Conservation (phyloP, 1,140 invertebrate genomes). For the Pseudobourletiella spinata region DNA sequence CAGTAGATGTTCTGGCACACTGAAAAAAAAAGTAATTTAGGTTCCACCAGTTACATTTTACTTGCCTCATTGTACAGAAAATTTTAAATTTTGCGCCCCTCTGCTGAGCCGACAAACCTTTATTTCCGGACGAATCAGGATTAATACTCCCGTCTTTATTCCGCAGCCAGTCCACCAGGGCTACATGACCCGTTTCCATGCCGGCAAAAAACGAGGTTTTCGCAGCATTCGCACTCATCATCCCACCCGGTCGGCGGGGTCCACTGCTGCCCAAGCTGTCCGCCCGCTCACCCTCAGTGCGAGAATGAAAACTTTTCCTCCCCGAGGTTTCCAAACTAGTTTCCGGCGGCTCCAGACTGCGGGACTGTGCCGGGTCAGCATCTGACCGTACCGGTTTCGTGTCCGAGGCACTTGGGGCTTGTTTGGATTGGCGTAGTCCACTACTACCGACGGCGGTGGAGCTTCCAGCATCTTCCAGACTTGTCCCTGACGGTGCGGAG, state of each 20-base stretch:
- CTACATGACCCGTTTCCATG: slow-evolving; percentile 23
- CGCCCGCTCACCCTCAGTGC: not conserved
- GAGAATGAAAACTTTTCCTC: too few relatives aligned
- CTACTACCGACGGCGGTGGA: too few relatives aligned
- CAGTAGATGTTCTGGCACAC: slow-evolving; percentile 20
- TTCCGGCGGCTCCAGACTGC: not conserved
- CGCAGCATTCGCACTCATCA: slow-evolving; percentile 1
- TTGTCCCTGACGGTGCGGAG: too few relatives aligned
- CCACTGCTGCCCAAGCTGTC: not conserved
- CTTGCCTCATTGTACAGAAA: not conserved
- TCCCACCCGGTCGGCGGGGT: not conserved
- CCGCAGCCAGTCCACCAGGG: slow-evolving; percentile 24
- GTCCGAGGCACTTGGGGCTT: not conserved
- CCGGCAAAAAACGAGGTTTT: slow-evolving; percentile 25
- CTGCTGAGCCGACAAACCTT: slow-evolving; percentile 23
- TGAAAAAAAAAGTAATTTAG: slow-evolving; percentile 4
- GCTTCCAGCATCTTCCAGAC: too few relatives aligned
- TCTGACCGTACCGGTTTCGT: not conserved
- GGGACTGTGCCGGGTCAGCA: not conserved
- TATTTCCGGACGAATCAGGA: slow-evolving; percentile 12
- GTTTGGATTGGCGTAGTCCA: too few relatives aligned
- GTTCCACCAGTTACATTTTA: not conserved
- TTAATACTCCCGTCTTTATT: slow-evolving; percentile 22
- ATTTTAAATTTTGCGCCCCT: not conserved
- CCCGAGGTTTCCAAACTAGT: not conserved